Percentiles rank a stretch among this genome's conserved stretches.
Evolutionary conservation across 2,113 vertebrate species (phyloP).

Genomic region (Elephas maximus): DNA sequence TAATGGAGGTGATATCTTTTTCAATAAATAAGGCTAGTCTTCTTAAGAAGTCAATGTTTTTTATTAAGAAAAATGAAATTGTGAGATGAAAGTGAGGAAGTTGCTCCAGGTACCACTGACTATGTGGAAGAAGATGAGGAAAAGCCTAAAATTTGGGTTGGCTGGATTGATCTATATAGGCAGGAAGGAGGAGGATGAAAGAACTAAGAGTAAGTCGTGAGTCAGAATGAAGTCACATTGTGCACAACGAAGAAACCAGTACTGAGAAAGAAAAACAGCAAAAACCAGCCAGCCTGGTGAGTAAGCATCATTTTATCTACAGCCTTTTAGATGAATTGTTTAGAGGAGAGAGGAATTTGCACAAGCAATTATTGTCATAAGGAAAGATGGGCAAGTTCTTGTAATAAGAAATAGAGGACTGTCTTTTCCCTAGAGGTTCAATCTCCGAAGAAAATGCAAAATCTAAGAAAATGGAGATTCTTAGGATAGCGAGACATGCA

Average conservation of each 20-base stretch:
- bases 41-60: slow-evolving; percentile 12
- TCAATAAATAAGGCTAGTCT: background rate
- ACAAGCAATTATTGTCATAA: background rate
- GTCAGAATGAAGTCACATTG: slow-evolving; percentile 32
- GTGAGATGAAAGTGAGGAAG: background rate
- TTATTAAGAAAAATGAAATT: slow-evolving; percentile 31
- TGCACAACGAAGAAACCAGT: background rate
- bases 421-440: background rate
- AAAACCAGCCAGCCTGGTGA: background rate
- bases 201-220: background rate
- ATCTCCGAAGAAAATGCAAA: background rate
- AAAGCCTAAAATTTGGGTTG: background rate
- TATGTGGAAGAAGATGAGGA: background rate
- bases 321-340: slow-evolving; percentile 39
- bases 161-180: background rate
- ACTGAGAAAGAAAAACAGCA: background rate
- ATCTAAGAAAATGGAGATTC: background rate
- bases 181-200: background rate
- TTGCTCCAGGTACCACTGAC: background rate
- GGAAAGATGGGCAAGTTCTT: background rate
- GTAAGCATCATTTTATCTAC: background rate
- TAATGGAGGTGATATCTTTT: background rate
- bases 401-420: background rate
- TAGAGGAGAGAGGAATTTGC: background rate
- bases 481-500: background rate